Evolutionary conservation across 1,140 invertebrate genomes (phyloP).

Genomic region (Psilanteris sp.): DNA sequence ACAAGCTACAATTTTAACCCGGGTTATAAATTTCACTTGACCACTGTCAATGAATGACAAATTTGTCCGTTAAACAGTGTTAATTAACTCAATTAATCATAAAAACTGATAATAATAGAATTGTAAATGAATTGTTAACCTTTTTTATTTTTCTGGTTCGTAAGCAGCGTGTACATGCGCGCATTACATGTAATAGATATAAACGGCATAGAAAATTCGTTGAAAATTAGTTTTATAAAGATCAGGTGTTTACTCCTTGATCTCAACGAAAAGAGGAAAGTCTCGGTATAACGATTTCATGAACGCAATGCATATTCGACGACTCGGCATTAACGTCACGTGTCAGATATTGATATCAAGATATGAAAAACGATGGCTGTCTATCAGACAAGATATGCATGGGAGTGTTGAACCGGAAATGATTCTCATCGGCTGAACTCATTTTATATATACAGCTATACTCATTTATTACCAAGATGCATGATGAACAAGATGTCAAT

Average conservation of each 20-base stretch:
- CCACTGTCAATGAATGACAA: conserved; percentile 7
- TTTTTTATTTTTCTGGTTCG: neutral
- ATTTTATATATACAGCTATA: conserved; percentile 47
- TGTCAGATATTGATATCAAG: conserved; percentile 67
- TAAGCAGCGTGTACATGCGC: too few species aligned
- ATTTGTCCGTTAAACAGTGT: conserved; percentile 35
- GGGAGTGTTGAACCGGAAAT: conserved; percentile 50
- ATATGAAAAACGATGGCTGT: conserved; percentile 74
- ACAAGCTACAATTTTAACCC: conserved; percentile 47
- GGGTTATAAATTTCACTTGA: conserved; percentile 35
- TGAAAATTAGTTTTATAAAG: conserved; percentile 36
- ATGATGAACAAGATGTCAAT: conserved; percentile 56
- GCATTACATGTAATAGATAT: conserved; percentile 35
- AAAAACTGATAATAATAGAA: conserved; percentile 34
- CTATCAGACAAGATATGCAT: conserved; percentile 51
- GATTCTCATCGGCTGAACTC: conserved; percentile 51
- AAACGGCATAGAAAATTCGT: conserved; percentile 32
- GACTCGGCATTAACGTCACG: conserved; percentile 67
- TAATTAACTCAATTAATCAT: conserved; percentile 36
- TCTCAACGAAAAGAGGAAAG: conserved; percentile 22
- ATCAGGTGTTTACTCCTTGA: conserved; percentile 22
- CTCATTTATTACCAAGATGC: conserved; percentile 51
- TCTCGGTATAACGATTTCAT: conserved; percentile 67
- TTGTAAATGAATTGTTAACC: conserved; percentile 15
- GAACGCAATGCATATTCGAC: conserved; percentile 70